phyloP scores from a whole-genome alignment of 2,113 vertebrate genomes.

The Centropus bengalensis region DNA sequence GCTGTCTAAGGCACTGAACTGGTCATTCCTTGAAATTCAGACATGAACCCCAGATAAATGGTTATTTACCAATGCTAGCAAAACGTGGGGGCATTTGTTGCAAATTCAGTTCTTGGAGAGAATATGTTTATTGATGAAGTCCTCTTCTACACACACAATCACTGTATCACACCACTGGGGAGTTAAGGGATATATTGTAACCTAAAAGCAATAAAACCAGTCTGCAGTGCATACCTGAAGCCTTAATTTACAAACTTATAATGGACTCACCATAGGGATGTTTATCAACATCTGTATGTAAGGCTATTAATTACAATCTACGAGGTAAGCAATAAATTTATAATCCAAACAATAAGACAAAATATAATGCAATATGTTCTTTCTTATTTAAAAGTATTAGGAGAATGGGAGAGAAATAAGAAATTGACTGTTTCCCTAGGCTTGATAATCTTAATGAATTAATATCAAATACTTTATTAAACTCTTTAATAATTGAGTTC shows the following conservation, averaged over 20 bases:
- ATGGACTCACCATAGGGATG: not conserved
- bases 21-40: not conserved
- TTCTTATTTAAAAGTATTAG: conserved; percentile 9
- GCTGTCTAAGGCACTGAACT: not conserved
- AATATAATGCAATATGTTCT: not conserved
- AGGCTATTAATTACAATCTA: not conserved
- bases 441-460: not conserved
- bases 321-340: not conserved
- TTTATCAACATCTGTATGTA: not conserved
- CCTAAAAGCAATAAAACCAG: not conserved
- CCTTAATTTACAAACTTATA: not conserved
- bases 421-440: not conserved
- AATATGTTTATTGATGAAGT: not conserved
- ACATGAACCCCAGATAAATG: not conserved
- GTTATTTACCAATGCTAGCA: not conserved
- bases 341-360: not conserved
- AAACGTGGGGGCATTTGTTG: not conserved
- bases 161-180: not conserved
- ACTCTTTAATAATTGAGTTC: conserved; percentile 12
- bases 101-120: not conserved
- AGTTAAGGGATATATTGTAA: not conserved
- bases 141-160: not conserved
- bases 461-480: conserved; percentile 15
- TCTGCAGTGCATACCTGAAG: not conserved
- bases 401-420: not conserved